Conservation (phyloP, 2,113 vertebrate genomes). For the Pseudopipra pipra region DNA sequence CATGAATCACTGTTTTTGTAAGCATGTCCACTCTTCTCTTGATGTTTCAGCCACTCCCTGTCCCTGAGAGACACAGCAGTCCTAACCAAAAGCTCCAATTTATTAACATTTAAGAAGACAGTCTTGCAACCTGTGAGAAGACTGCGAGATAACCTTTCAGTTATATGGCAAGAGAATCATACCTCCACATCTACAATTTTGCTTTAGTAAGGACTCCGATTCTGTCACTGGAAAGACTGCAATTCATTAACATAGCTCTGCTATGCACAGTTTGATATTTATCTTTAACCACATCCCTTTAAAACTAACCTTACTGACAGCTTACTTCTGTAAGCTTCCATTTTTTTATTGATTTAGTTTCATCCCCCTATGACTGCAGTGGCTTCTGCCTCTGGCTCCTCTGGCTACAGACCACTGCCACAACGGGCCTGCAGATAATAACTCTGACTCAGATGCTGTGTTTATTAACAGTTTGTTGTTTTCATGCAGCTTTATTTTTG, state of each 20-base stretch:
- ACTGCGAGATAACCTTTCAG: neutral
- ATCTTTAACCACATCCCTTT: constrained; percentile 4
- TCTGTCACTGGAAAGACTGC: neutral
- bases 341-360: neutral
- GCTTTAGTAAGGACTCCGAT: neutral
- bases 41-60: neutral
- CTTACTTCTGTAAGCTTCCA: neutral
- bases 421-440: neutral
- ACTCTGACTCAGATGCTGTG: neutral
- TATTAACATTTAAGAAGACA: neutral
- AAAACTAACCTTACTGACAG: neutral
- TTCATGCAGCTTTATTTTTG: neutral
- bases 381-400: neutral
- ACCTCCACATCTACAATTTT: neutral
- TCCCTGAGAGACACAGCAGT: neutral
- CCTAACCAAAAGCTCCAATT: neutral
- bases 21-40: neutral
- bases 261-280: neutral
- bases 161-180: neutral
- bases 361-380: neutral
- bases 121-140: neutral
- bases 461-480: neutral
- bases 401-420: neutral
- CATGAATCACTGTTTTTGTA: neutral
- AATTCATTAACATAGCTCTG: neutral